Evolutionary conservation across 2,888 invertebrate genomes (phyloP), one percentile per base, ranked within the genome.

Genomic region (Agonopterix heracliana): DNA sequence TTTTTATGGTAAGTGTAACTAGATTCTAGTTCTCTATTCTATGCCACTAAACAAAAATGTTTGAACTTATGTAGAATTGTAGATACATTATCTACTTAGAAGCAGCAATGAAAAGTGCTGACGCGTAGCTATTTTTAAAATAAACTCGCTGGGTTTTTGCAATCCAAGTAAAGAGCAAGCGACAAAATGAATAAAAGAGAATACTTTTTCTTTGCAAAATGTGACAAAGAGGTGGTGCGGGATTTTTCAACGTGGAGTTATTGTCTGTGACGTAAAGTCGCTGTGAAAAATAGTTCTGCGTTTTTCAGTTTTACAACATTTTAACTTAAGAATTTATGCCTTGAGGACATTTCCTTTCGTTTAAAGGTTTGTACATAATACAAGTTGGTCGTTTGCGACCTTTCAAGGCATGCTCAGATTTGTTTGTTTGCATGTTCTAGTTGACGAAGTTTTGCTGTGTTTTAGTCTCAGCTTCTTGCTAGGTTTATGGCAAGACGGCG

Each of bases 201-300:
- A 66, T 66, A 74, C 71, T 77, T 81, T 81, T 82, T 75, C 81
- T 78, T 75, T 61, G 71, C 71, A 72, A 81, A 83, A 82, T 78
- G 74, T 81, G 76, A 84, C 78, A 83, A 82, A 79, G 78, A 76
- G 78, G 70, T 71, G 76, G 75, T 73, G 73, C 74, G 78, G 79
- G 81, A 82, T 78, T 81, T 81, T 74, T 75, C 78, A 77, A 71
- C 81, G 75, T 71, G 68, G 69, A 82, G 78, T 81, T 83, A 83
- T 83, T 81, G 78, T 81, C 77, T 67, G 74, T 74, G 81, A 81
- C 80, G 73, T 64, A 77, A 81, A 84, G 79, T 76, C 78, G 64
- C 64, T 60, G 57, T 78, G 81, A 83, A 73, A 81, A 81, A 82
- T 82, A 81, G 78, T 71, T 66, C 68, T 70, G 71, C 75, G 77